These are phyloP conservation scores for Mesocricetus auratus DNA, from an alignment of 2,113 vertebrate genomes.

Conservation along the genomic window DNA sequence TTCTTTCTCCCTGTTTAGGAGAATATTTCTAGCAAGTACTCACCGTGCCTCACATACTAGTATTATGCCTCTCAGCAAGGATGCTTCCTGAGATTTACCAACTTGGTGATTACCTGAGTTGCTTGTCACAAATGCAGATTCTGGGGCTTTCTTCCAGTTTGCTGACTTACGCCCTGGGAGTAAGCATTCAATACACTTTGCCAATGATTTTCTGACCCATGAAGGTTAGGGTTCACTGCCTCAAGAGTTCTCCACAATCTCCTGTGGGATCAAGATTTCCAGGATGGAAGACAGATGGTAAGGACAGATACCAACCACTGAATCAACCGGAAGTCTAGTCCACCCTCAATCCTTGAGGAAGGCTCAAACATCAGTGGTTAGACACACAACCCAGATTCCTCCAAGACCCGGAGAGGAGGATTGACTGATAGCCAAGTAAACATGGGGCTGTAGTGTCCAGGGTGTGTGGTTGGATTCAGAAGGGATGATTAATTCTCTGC, in stretches of 20 bases:
- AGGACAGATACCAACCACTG: background rate
- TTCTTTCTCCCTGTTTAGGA: background rate
- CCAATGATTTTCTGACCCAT: background rate
- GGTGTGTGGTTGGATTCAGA: slow-evolving; percentile 43
- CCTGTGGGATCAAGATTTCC: background rate
- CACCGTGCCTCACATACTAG: background rate
- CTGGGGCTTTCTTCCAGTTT: background rate
- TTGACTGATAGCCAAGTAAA: slow-evolving; percentile 51
- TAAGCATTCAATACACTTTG: background rate
- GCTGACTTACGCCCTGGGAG: background rate
- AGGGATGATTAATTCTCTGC: background rate
- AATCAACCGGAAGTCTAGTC: background rate
- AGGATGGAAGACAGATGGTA: background rate
- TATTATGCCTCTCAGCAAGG: background rate
- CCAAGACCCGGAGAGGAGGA: background rate
- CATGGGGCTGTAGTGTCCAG: slow-evolving; percentile 5
- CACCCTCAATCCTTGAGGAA: background rate
- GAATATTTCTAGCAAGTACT: background rate
- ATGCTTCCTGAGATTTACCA: background rate
- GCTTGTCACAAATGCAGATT: slow-evolving; percentile 2
- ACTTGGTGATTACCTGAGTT: too few relatives aligned
- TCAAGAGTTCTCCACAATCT: background rate
- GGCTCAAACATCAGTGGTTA: slow-evolving; percentile 27
- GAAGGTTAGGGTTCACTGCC: background rate
- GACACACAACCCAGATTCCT: slow-evolving; percentile 59